Conservation (phyloP, 2,797 vertebrate species). For the Poeciliopsis infans region DNA sequence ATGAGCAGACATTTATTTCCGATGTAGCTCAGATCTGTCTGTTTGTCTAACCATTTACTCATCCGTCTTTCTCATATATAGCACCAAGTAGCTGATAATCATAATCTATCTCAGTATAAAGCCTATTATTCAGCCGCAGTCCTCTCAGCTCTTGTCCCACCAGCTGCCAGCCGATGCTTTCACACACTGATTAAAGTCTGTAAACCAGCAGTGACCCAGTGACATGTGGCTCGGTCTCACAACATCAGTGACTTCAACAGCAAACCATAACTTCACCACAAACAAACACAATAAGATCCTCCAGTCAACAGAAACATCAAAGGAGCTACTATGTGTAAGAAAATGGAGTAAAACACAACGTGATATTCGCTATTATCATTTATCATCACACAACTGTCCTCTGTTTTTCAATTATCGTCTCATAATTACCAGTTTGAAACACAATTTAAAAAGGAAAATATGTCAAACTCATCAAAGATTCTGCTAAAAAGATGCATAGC, state of each 20-base stretch:
- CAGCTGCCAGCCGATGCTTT: constrained; percentile 9
- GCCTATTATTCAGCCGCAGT: neutral
- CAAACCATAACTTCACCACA: neutral
- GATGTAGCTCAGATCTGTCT: neutral
- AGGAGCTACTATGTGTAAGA: neutral
- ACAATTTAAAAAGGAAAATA: too few relatives aligned
- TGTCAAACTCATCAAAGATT: too few relatives aligned
- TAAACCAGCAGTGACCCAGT: neutral
- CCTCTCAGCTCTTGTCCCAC: neutral
- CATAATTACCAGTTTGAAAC: too few relatives aligned
- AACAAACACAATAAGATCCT: neutral
- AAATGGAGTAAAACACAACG: neutral
- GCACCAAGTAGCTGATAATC: neutral
- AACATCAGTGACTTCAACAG: constrained; percentile 2
- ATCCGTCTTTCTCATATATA: neutral
- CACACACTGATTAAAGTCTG: constrained; percentile 9
- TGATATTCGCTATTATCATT: neutral
- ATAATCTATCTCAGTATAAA: neutral
- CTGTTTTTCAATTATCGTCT: too few relatives aligned
- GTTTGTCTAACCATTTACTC: neutral
- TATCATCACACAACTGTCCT: too few relatives aligned
- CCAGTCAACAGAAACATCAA: neutral
- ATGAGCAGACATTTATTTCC: neutral
- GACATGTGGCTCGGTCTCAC: neutral
- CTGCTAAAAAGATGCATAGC: too few relatives aligned